These are phyloP conservation scores for Zosterops borbonicus DNA, from an alignment of 2,113 vertebrate genomes.

Conservation along the genomic window DNA sequence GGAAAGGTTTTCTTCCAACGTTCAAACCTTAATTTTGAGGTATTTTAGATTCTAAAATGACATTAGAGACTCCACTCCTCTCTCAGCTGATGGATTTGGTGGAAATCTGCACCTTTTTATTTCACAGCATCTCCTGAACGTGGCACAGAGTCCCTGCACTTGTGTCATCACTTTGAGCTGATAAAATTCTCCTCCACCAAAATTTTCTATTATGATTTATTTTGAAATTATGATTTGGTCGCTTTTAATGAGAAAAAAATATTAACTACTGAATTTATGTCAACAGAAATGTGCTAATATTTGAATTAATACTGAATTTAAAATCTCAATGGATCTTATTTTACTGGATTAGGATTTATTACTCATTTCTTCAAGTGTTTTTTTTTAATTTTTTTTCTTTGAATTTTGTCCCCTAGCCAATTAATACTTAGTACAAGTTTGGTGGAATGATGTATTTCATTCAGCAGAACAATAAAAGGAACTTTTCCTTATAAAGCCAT, in stretches of 20 bases:
- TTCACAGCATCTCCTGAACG: neutral
- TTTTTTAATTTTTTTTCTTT: neutral
- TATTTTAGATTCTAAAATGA: neutral
- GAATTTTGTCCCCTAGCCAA: neutral
- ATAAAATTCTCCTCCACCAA: neutral
- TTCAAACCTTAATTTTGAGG: neutral
- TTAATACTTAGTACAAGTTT: neutral
- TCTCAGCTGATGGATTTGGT: neutral
- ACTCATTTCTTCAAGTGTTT: neutral
- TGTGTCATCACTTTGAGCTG: rapidly evolving
- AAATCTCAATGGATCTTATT: neutral
- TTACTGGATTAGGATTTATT: neutral
- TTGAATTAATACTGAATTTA: neutral
- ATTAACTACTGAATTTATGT: neutral
- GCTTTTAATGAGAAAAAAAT: neutral
- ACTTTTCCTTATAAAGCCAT: neutral
- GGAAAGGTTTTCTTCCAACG: neutral
- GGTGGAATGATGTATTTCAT: constrained; percentile 39
- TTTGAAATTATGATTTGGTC: neutral
- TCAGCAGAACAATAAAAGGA: neutral
- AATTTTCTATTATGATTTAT: neutral
- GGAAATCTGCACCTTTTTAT: neutral
- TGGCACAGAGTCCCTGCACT: neutral
- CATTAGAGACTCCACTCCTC: neutral
- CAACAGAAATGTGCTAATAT: neutral